These are phyloP conservation scores for Rhynchonycteris naso DNA, from an alignment of 2,797 vertebrate species.

Conservation along the genomic window DNA sequence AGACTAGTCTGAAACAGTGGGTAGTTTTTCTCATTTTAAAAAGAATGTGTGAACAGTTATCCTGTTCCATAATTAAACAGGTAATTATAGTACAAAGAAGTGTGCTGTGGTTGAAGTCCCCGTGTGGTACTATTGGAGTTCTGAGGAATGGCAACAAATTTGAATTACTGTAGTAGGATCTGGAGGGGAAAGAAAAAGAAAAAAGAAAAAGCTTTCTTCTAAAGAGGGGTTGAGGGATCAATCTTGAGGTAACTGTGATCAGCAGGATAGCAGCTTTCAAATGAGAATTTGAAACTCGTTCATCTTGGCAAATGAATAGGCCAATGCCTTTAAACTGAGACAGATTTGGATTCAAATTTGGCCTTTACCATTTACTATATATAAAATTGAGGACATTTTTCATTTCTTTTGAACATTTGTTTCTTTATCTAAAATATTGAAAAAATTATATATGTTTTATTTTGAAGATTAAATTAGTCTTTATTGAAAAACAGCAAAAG, in stretches of 20 bases:
- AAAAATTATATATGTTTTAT: not conserved
- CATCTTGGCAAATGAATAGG: not conserved
- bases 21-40: not conserved
- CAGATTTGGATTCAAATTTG: constrained; percentile 25
- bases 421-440: not conserved
- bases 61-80: constrained; percentile 35
- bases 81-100: constrained; percentile 5
- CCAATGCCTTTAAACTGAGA: constrained; percentile 17
- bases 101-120: not conserved
- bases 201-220: not conserved
- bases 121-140: not conserved
- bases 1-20: not conserved
- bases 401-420: not conserved
- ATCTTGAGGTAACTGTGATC: not conserved
- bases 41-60: not conserved
- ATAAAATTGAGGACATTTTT: constrained; percentile 16
- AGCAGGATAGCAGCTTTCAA: constrained; percentile 24
- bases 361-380: not conserved
- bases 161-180: not conserved
- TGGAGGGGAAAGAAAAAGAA: not conserved
- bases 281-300: constrained; percentile 26
- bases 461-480: not conserved
- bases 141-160: not conserved
- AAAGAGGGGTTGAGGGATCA: not conserved
- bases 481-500: not conserved